Evolutionary conservation across 2,113 vertebrate genomes (phyloP).

Genomic region (Bombycilla garrulus): DNA sequence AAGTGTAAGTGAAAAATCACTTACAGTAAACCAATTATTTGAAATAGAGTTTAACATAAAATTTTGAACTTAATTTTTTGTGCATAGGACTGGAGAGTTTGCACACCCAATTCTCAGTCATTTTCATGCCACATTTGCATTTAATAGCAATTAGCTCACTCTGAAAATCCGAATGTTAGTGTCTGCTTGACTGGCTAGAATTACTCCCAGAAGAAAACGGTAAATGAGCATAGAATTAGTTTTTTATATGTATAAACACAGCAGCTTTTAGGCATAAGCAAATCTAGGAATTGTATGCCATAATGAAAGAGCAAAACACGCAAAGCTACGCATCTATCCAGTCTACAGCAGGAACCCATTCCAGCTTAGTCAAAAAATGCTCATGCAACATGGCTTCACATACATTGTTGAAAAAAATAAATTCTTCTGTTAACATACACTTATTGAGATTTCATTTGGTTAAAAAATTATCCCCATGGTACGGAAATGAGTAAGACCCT

Average conservation of each 20-base stretch:
- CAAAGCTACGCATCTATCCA: slow-evolving; percentile 18
- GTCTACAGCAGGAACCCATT: slow-evolving; percentile 25
- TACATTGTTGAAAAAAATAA: neutral
- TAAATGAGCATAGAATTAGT: neutral
- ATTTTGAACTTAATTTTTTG: neutral
- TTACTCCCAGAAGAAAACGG: slow-evolving; percentile 43
- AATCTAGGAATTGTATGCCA: slow-evolving; percentile 8
- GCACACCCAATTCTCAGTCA: neutral
- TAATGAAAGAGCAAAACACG: neutral
- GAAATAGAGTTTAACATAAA: neutral
- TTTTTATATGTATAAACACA: slow-evolving; percentile 14
- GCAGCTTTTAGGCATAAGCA: slow-evolving; percentile 51
- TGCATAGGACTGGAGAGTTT: neutral
- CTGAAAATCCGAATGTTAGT: neutral
- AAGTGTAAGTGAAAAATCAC: neutral
- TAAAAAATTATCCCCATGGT: neutral
- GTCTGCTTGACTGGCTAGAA: neutral
- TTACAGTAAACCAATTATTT: neutral
- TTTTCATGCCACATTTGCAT: neutral
- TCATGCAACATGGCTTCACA: slow-evolving; percentile 42
- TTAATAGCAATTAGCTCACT: neutral
- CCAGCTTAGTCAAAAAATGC: slow-evolving; percentile 19
- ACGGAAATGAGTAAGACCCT: neutral
- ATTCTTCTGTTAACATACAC: neutral
- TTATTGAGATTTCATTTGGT: neutral